Conservation (phyloP, 2,888 invertebrate species). For the Nezara viridula region DNA sequence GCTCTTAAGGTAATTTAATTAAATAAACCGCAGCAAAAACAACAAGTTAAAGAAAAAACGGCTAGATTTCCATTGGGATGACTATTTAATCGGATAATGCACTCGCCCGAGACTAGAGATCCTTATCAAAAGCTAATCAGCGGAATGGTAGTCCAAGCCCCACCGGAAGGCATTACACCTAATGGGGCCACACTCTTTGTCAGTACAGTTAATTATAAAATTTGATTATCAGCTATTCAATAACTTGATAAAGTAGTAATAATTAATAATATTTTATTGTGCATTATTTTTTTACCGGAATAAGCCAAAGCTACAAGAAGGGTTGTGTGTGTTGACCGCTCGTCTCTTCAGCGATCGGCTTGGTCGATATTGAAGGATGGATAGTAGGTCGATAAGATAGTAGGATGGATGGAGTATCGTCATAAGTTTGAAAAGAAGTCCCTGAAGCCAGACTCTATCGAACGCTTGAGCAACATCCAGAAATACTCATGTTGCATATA, state of each 20-base stretch:
- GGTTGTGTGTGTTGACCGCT: no score
- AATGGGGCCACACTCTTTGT: background rate
- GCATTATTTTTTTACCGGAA: no score
- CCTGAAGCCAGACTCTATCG: no score
- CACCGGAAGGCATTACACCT: background rate
- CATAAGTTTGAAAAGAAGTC: no score
- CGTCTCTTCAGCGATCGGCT: no score
- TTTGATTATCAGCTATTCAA: background rate
- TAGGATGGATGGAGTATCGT: no score
- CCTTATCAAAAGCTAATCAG: conserved; percentile 18
- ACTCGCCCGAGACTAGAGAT: background rate
- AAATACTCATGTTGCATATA: no score
- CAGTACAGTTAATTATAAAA: background rate
- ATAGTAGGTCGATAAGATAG: no score
- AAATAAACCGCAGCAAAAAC: background rate
- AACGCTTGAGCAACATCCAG: no score
- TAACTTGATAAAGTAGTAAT: background rate
- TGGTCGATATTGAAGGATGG: no score
- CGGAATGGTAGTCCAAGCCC: background rate
- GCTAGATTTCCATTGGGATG: background rate
- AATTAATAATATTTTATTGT: no score
- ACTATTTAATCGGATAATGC: conserved; percentile 24
- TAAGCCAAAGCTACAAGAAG: no score
- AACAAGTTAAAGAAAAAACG: background rate
- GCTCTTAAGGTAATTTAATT: background rate